These are phyloP conservation scores for Drosophila kuntzei DNA, from an alignment of 2,888 invertebrate species.

Conservation along the genomic window DNA sequence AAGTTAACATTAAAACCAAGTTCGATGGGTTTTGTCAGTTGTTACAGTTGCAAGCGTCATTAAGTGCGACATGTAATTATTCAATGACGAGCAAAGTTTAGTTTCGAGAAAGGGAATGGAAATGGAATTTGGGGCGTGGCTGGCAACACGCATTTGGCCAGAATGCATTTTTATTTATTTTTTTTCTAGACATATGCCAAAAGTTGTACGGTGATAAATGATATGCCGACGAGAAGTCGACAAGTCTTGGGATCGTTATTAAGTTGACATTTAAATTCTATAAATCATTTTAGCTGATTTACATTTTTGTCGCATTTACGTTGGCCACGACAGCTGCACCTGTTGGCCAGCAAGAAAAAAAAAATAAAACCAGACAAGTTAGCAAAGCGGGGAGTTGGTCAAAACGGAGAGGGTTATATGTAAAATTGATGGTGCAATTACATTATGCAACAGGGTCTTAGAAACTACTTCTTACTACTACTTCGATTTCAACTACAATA, in stretches of 20 bases:
- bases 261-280: constrained; percentile 76
- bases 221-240: constrained; percentile 26
- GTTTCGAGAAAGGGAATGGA: not conserved
- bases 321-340: constrained; percentile 64
- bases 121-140: not conserved
- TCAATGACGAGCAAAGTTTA: constrained; percentile 73
- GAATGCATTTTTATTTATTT: constrained; percentile 35
- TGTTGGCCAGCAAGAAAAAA: constrained; percentile 52
- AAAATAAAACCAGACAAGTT: not conserved
- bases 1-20: constrained; percentile 31
- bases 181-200: constrained; percentile 53
- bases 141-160: constrained; percentile 54
- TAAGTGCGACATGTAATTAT: constrained; percentile 83
- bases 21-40: constrained; percentile 46
- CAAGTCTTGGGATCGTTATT: constrained; percentile 47
- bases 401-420: constrained; percentile 32
- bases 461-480: not conserved
- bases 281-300: constrained; percentile 74
- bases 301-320: constrained; percentile 77
- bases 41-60: constrained; percentile 69
- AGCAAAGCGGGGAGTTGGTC: not conserved
- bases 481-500: not conserved
- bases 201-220: constrained; percentile 57
- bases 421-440: constrained; percentile 55
- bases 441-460: constrained; percentile 58